Conservation (phyloP, 2,888 invertebrate genomes). For the Thysanoteuthis rhombus region DNA sequence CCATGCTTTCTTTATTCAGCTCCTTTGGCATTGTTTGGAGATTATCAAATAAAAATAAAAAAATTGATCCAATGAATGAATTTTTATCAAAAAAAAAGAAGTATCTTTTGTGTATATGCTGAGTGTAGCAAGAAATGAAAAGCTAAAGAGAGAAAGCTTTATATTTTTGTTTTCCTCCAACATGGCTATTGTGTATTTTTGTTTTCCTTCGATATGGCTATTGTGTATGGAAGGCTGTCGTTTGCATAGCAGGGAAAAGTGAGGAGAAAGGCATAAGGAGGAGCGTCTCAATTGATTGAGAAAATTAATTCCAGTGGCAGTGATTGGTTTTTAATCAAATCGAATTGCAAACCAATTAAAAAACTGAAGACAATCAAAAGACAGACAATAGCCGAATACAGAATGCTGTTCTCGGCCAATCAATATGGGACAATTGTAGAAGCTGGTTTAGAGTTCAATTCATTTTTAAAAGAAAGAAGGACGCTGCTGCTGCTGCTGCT, state of each 20-base stretch:
- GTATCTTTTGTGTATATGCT: not conserved
- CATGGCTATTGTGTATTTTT: not conserved
- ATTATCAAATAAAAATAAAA: too few relatives aligned
- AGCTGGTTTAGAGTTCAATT: not conserved
- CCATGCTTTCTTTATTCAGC: too few relatives aligned
- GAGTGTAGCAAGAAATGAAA: not conserved
- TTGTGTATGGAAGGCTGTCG: not conserved
- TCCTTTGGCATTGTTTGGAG: too few relatives aligned
- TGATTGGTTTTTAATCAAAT: slow-evolving; percentile 12
- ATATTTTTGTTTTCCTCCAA: not conserved
- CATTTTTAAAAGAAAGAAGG: not conserved
- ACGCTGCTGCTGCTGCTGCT: not conserved
- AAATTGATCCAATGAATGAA: too few relatives aligned
- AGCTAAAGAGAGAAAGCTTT: slow-evolving; percentile 12
- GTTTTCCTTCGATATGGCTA: not conserved
- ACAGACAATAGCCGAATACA: not conserved
- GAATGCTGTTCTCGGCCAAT: not conserved
- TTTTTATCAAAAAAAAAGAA: not conserved
- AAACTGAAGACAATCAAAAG: slow-evolving; percentile 12
- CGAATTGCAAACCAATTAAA: not conserved
- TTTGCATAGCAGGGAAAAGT: not conserved
- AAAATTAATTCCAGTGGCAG: not conserved
- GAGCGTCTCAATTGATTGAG: not conserved
- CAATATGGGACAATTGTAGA: not conserved
- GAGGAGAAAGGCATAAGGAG: not conserved